These are phyloP conservation scores for Chanos chanos DNA, from an alignment of 2,797 vertebrate species.

Conservation along the genomic window DNA sequence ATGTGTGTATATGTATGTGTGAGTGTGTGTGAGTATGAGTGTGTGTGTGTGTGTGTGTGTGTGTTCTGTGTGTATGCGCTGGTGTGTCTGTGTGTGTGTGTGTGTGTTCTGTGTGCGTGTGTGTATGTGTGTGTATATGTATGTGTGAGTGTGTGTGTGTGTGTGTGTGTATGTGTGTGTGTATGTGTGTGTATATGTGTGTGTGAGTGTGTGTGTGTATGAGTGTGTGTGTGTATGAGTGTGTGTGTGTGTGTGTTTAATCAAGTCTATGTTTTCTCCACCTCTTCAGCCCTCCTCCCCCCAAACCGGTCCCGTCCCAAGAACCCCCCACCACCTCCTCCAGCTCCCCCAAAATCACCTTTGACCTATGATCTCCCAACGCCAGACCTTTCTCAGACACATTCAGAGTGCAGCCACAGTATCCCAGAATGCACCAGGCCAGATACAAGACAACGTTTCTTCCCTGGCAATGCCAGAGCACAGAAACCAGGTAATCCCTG, in stretches of 20 bases:
- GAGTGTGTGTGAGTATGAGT: no score
- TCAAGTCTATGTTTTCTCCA: slow-evolving; percentile 6
- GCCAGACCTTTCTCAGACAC: slow-evolving; percentile 18
- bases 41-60: no score
- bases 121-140: no score
- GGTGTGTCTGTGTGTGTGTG: no score
- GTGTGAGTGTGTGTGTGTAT: slow-evolving; percentile 8
- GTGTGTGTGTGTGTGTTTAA: slow-evolving; percentile 8
- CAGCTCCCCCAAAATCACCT: background rate
- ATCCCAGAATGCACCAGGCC: slow-evolving; percentile 38
- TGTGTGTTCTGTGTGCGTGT: no score
- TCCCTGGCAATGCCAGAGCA: background rate
- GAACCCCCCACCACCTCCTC: background rate
- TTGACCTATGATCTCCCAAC: slow-evolving; percentile 38
- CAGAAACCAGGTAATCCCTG: slow-evolving; percentile 42
- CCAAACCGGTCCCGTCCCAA: slow-evolving; percentile 63
- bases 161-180: no score
- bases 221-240: background rate
- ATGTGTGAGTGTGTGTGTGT: no score
- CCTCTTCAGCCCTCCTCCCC: background rate
- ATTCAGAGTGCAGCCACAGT: slow-evolving; percentile 35
- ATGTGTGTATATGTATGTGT: no score
- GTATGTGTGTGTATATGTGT: background rate
- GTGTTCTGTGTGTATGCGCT: no score
- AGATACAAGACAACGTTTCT: slow-evolving; percentile 17